These are phyloP conservation scores for Lichenostomus cassidix DNA, from an alignment of 2,113 vertebrate genomes.

Conservation along the genomic window DNA sequence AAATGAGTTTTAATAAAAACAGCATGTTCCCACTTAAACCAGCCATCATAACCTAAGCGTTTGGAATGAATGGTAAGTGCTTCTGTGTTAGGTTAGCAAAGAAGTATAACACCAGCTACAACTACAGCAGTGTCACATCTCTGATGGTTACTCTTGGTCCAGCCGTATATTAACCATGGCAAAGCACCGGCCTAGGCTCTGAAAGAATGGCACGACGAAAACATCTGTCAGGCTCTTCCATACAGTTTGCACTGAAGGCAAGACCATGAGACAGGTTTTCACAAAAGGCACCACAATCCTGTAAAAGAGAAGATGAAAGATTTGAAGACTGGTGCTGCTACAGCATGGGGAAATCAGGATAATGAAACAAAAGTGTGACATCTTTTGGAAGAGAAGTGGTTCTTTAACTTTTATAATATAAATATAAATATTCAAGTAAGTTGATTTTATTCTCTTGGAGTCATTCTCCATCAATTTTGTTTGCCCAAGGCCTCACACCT, in stretches of 20 bases:
- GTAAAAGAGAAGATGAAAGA: conserved; percentile 22
- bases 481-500: background rate
- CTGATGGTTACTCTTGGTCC: conserved; percentile 63
- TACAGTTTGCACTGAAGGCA: conserved; percentile 82
- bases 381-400: background rate
- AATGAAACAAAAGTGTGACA: background rate
- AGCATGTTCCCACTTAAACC: conserved; percentile 52
- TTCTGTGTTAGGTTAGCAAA: conserved; percentile 33
- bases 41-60: conserved; percentile 28
- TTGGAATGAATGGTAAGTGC: conserved; percentile 59
- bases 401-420: background rate
- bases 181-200: conserved; percentile 80
- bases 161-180: conserved; percentile 77
- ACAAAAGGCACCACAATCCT: conserved; percentile 91
- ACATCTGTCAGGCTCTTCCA: conserved; percentile 86
- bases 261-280: conserved; percentile 83
- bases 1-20: conserved; percentile 20
- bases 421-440: background rate
- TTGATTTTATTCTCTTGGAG: background rate
- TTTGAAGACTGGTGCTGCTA: background rate
- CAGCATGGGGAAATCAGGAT: background rate
- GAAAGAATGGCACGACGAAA: conserved; percentile 79
- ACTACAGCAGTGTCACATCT: background rate
- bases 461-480: background rate
- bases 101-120: conserved; percentile 44